Conservation (phyloP, 1,140 invertebrate species). For the Neuroterus valhalla region DNA sequence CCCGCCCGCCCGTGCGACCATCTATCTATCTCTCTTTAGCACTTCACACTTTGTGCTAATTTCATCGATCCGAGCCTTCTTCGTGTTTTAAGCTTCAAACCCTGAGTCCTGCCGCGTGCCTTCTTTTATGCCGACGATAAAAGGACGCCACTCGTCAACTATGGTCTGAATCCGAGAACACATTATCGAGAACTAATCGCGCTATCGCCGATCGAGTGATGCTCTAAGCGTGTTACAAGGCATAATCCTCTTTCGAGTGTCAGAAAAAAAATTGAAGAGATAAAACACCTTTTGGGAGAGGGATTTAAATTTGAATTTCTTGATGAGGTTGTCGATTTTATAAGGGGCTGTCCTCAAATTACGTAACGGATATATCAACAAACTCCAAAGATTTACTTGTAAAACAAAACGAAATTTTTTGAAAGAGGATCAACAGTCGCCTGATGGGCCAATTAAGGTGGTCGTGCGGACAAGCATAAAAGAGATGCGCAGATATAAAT, state of each 20-base stretch:
- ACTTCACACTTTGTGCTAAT: slow-evolving; percentile 68
- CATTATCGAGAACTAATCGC: slow-evolving; percentile 27
- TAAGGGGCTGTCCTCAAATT: no score
- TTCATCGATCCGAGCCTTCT: slow-evolving; percentile 63
- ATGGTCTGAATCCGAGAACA: slow-evolving; percentile 9
- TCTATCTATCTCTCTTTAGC: slow-evolving; percentile 40
- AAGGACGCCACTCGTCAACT: neutral
- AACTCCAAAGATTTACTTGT: no score
- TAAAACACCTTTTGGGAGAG: no score
- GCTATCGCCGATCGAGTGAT: slow-evolving; percentile 9
- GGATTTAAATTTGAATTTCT: no score
- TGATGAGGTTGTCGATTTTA: no score
- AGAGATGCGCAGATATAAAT: slow-evolving; percentile 59
- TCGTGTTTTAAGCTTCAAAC: slow-evolving; percentile 49
- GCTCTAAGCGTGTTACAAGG: neutral
- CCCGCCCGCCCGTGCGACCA: slow-evolving; percentile 33
- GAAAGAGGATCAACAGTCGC: neutral
- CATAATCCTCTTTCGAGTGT: slow-evolving; percentile 7
- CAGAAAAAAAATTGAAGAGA: neutral
- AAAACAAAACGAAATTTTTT: neutral
- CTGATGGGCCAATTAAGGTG: slow-evolving; percentile 15
- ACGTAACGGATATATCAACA: no score
- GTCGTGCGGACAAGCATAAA: slow-evolving; percentile 9
- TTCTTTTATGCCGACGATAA: slow-evolving; percentile 43
- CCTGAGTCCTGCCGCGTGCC: slow-evolving; percentile 46